Base-by-base conservation (phyloP, 2,113 vertebrate genomes). In the Ochotona curzoniae region DNA sequence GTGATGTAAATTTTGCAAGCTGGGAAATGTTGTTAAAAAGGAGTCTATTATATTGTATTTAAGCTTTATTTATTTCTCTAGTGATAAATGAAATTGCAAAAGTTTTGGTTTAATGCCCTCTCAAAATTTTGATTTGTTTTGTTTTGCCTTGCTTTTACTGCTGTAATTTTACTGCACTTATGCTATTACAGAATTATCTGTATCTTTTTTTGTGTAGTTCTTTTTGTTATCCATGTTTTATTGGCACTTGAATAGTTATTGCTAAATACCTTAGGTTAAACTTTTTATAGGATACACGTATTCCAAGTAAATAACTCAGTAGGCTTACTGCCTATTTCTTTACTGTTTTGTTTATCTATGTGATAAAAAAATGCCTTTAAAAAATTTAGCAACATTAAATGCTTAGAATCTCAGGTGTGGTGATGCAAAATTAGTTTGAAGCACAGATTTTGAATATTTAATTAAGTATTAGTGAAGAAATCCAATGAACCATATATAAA, bases 391-490 rank as follows among this genome's bases (percentile, higher is more conserved):
- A 49, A 26, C 44, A 75, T 54, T 49, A 15, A 90, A 88, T 32
- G 66, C 61, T 87, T 95, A 90, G 26, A 82, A 86, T 95, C 73
- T 92, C 76, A 76, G 82, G 25, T 1, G 17, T 91, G 54, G 71
- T 95, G 76, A 78, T 82, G 54, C 51, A 76, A 93, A 96, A 96
- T 95, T 94, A 95, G 51, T 85, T 69, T 85, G 74, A 88, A 87
- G 21, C 47, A 79, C 32, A 75, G 89, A 90, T 95, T 94, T 82
- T 92, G 86, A 66, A 82, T 60, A 35, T 49, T 95, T 67, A 90
- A 70, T 94, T 70, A 91, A 73, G 47, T 25, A 85, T 83, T 85
- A 87, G 73, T 69, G n/a, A 95, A 80, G 26, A 96, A 93, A 82
- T 57, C 23, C 57, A 96, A 63, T 76, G 54, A 93, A 87, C 51